phyloP scores from a whole-genome alignment of 2,113 vertebrate species.

The Phalacrocorax brasilianus region DNA sequence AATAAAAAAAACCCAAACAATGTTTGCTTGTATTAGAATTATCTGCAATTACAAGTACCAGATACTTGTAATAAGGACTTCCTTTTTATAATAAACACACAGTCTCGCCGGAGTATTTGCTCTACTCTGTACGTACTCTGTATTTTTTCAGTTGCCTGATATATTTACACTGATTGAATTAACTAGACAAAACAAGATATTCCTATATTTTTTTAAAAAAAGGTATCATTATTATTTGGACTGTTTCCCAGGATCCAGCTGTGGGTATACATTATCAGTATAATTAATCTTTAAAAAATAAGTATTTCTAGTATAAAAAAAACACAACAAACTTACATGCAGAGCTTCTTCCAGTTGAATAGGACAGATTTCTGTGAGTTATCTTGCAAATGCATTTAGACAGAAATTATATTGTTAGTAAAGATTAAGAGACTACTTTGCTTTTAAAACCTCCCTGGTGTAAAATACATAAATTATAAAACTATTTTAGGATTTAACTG shows the following conservation, averaged over 20 bases:
- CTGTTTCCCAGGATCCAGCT: background rate
- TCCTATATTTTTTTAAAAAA: background rate
- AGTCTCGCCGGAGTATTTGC: background rate
- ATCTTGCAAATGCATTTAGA: background rate
- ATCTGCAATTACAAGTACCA: background rate
- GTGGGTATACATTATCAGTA: background rate
- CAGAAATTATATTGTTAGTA: background rate
- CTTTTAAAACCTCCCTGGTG: background rate
- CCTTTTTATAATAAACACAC: background rate
- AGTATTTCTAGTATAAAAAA: background rate
- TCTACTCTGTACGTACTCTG: background rate
- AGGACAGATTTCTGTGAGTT: background rate
- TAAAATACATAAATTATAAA: background rate
- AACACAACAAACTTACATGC: background rate
- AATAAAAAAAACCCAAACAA: background rate
- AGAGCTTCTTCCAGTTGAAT: background rate
- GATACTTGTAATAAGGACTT: constrained; percentile 14
- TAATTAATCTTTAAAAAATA: background rate
- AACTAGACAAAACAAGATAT: background rate
- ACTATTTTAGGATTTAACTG: background rate
- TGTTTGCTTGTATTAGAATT: background rate
- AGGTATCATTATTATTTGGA: background rate
- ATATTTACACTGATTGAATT: background rate
- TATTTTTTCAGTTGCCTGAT: background rate
- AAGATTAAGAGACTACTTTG: background rate